Conservation (phyloP, 64 coral and sea anemone species). For the Dendrophyllia cribrosa region DNA sequence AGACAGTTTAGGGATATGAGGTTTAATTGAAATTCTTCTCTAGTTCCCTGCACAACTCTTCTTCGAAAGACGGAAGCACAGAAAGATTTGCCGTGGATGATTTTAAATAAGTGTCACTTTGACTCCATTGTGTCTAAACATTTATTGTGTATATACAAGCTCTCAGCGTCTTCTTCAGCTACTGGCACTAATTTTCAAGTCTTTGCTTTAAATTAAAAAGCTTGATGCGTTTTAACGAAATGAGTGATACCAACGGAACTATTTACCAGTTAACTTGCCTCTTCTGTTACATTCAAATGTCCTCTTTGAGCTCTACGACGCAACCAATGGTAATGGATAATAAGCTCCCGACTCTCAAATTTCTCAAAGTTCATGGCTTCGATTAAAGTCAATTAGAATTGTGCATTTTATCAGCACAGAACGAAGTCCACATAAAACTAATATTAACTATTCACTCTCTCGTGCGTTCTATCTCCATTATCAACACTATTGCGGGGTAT, state of each 20-base stretch:
- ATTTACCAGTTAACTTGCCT: not conserved
- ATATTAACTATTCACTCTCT: conserved; percentile 26
- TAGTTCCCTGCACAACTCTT: no score
- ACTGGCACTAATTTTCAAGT: conserved; percentile 20
- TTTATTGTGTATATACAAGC: conserved; percentile 48
- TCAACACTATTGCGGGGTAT: not conserved
- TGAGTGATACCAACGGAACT: not conserved
- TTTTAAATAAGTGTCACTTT: not conserved
- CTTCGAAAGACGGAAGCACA: no score
- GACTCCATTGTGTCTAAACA: not conserved
- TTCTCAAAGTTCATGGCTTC: not conserved
- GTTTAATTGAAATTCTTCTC: no score
- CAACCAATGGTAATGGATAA: not conserved
- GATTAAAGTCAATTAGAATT: not conserved
- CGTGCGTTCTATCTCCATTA: not conserved
- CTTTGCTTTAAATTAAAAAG: conserved; percentile 30
- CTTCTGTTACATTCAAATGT: not conserved
- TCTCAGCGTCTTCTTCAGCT: not conserved
- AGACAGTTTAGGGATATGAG: no score
- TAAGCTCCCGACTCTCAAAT: not conserved
- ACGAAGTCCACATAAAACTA: conserved; percentile 14
- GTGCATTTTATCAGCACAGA: not conserved
- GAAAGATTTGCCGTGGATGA: no score
- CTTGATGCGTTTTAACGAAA: not conserved
- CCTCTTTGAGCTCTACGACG: not conserved